These are phyloP conservation scores for Phasianus colchicus DNA, from an alignment of 2,113 vertebrate genomes.

Conservation along the genomic window DNA sequence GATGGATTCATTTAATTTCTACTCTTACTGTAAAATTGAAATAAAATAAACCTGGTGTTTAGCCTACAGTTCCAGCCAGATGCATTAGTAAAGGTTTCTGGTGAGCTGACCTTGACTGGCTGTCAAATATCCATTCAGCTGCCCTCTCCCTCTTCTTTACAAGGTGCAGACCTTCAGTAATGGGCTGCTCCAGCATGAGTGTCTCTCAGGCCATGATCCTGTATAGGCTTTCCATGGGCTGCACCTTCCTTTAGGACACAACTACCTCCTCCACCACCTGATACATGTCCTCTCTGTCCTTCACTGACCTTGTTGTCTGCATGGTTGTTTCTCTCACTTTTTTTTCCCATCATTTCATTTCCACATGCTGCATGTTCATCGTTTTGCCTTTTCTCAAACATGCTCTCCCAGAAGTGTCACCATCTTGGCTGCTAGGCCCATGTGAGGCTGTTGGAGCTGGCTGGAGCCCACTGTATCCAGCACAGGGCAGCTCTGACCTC, in stretches of 20 bases:
- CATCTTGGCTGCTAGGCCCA: not conserved
- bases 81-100: not conserved
- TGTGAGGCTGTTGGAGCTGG: accelerated
- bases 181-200: not conserved
- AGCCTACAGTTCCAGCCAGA: not conserved
- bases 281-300: not conserved
- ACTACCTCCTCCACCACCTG: not conserved
- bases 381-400: not conserved
- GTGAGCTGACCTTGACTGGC: not conserved
- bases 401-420: not conserved
- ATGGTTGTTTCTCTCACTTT: not conserved
- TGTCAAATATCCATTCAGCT: not conserved
- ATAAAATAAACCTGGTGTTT: not conserved
- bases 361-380: not conserved
- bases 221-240: not conserved
- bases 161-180: not conserved
- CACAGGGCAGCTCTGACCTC: accelerated
- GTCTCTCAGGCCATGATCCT: not conserved
- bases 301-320: not conserved
- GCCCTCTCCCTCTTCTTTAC: not conserved
- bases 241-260: too few relatives aligned
- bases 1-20: not conserved
- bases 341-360: not conserved
- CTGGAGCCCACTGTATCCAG: accelerated
- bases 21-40: not conserved